Evolutionary conservation across 1,140 invertebrate species (phyloP), one percentile per base, ranked within the genome.

Genomic region (Drosophila bifasciata): DNA sequence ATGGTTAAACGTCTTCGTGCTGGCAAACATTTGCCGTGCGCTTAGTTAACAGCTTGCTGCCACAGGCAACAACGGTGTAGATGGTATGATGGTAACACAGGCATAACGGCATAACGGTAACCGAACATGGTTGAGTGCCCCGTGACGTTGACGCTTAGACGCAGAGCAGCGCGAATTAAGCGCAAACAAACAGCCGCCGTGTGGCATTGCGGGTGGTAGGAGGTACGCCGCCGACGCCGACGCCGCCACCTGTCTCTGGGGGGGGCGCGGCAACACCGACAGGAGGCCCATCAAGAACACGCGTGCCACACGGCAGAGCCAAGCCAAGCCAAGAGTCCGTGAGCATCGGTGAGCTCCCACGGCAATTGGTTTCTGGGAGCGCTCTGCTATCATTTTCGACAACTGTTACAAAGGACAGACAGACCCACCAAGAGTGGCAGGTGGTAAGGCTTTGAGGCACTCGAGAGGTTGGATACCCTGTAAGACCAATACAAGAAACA

Each of bases 31-130:
- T 85, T 85, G 81, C 81, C 63, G 63, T 86, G 71, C 64, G 80
- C 81, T 85, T 85, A 85, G 81, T 86, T 85, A 85, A 85, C 81
- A 85, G 81, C 80, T 70, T 36, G n/a, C 13, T 84, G 79, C 81
- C 73, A 86, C 77, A 85, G 81, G 81, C 86, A 85, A 77, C 59
- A n/a, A n/a, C n/a, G n/a, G n/a, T n/a, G n/a, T n/a, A n/a, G n/a
- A n/a, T n/a, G 49, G 70, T 15, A 25, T n/a, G 19, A 50, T 32
- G 28, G 28, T 32, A 32, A 9, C 28, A n/a, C n/a, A n/a, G 45
- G 45, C 39, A 76, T 84, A 84, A 79, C 71, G 60, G 75, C 49
- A 73, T 84, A 84, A 78, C 76, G 60, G 79, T 50, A 59, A 41
- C 67, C 52, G 61, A 73, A 80, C 73, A 76, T 79, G 81, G 62